Percentiles rank a stretch among this genome's conserved stretches.
Evolutionary conservation across 1,140 invertebrate species (phyloP).

Genomic region (Scylla paramamosain): DNA sequence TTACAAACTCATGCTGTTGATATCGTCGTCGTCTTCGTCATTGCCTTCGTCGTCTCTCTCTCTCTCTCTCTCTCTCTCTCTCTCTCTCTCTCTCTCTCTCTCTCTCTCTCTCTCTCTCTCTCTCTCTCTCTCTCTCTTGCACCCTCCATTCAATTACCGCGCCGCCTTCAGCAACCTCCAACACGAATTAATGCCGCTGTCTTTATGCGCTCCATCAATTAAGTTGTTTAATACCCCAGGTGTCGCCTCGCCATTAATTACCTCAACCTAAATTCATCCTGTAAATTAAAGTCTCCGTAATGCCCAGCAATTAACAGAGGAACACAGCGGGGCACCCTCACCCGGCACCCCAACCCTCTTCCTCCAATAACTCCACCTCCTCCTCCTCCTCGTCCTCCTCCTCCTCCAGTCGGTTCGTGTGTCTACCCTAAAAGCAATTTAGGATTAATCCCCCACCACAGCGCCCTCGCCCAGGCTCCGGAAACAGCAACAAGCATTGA

Average conservation of each 20-base stretch:
- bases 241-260: conserved; percentile 22
- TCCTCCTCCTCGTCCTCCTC: neutral
- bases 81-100: conserved; percentile 20
- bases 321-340: neutral
- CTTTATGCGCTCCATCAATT: conserved; percentile 22
- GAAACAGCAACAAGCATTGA: conserved; percentile 15
- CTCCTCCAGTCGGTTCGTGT: neutral
- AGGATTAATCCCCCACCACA: neutral
- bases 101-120: conserved; percentile 21
- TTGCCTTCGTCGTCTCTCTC: neutral
- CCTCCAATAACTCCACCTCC: neutral
- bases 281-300: conserved; percentile 23
- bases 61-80: conserved; percentile 12
- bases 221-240: conserved; percentile 22
- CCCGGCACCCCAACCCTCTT: neutral
- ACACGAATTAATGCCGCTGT: conserved; percentile 21
- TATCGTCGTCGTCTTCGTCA: too few species aligned
- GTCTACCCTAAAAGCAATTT: conserved; percentile 22
- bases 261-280: conserved; percentile 22
- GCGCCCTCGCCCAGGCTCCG: conserved; percentile 6
- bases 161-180: neutral
- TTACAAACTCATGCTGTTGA: too few species aligned
- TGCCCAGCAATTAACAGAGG: conserved; percentile 11
- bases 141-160: conserved; percentile 20
- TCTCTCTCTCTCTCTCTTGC: neutral